A percentile compares a stretch with the other conserved stretches of the same genome.
Conservation (phyloP, 35 echinoderm and acorn worm genomes). For the Strongylocentrotus purpuratus region DNA sequence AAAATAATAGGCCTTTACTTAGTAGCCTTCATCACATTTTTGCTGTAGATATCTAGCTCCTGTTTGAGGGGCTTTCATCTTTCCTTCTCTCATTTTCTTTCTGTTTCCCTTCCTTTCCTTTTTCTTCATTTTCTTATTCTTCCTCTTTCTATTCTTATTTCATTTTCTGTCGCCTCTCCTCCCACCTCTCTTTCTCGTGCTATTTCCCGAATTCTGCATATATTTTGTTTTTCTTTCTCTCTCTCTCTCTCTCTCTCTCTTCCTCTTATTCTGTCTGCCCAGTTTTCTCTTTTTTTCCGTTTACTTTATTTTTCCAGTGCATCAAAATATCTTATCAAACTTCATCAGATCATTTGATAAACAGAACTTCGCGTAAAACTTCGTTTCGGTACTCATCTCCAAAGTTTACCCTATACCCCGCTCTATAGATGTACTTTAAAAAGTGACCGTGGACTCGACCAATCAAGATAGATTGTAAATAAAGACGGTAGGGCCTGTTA, state of each 20-base stretch:
- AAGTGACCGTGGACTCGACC: no score
- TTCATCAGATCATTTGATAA: no score
- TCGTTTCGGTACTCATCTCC: no score
- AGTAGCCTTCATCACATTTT: no score
- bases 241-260: no score
- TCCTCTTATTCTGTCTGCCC: neutral
- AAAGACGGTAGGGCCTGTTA: neutral
- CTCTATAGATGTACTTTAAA: no score
- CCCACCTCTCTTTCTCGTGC: neutral
- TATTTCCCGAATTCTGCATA: neutral
- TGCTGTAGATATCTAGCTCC: neutral
- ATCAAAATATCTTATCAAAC: no score
- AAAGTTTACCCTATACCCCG: no score
- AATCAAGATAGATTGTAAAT: neutral
- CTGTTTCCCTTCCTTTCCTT: neutral
- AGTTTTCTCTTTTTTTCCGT: neutral
- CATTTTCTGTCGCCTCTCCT: neutral
- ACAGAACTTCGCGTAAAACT: no score
- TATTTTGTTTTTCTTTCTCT: neutral
- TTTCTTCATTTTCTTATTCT: neutral
- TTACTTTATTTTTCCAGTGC: neutral
- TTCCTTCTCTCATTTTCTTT: neutral
- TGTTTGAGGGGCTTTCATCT: neutral
- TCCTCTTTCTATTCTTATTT: neutral
- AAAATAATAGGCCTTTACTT: no score